phyloP scores from a whole-genome alignment of 1,140 invertebrate genomes.

The Macrosteles quadrilineatus region DNA sequence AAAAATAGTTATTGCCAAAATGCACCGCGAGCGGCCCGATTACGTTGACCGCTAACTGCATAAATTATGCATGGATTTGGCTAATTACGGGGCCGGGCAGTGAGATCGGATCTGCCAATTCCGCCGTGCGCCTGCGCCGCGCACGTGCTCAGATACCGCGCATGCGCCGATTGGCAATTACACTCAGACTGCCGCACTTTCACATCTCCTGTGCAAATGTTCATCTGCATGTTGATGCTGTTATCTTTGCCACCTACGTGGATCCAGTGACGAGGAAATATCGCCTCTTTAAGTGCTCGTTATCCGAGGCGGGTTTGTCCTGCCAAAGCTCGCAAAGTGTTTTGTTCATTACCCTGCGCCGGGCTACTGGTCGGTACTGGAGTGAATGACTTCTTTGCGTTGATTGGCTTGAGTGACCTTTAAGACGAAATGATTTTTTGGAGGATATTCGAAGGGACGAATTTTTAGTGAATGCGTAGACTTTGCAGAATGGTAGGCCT shows the following conservation, averaged over 20 bases:
- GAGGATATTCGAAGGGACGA: too few species aligned
- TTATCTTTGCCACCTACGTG: neutral
- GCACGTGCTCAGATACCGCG: neutral
- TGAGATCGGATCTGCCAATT: neutral
- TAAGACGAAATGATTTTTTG: too few species aligned
- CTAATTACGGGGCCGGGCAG: neutral
- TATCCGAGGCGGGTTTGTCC: too few species aligned
- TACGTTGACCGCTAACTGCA: conserved; percentile 12
- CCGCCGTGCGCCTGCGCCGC: neutral
- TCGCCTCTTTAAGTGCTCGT: neutral
- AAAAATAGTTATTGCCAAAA: too few species aligned
- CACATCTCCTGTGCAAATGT: neutral
- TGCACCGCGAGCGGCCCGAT: neutral
- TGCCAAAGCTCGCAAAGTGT: too few species aligned
- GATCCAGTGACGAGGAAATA: too few species aligned
- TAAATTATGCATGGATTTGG: conserved; percentile 12
- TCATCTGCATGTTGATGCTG: neutral
- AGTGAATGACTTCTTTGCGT: too few species aligned
- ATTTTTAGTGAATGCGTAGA: too few species aligned
- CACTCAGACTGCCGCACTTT: neutral
- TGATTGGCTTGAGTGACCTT: too few species aligned
- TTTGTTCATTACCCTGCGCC: too few species aligned
- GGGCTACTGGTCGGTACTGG: too few species aligned
- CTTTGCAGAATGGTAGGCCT: too few species aligned
- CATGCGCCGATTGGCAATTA: neutral